A percentile compares a stretch with the other conserved stretches of the same genome.
phyloP scores from a whole-genome alignment of 2,797 vertebrate genomes.

The Podargus strigoides region DNA sequence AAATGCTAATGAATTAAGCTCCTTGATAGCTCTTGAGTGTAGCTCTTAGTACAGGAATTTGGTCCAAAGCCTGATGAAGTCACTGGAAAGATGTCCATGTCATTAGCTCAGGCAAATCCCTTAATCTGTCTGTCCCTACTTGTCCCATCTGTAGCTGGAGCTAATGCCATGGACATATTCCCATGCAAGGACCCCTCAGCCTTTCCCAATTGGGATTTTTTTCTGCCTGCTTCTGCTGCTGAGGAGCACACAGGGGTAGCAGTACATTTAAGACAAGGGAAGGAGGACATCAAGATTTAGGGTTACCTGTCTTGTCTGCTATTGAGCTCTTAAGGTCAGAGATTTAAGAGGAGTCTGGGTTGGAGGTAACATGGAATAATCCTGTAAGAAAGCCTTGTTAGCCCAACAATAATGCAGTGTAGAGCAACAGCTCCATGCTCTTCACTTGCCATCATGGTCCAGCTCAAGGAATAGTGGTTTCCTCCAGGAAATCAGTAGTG shows the following conservation, averaged over 20 bases:
- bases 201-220: neutral
- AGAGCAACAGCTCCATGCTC: neutral
- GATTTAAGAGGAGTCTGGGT: neutral
- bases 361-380: neutral
- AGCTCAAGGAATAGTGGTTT: neutral
- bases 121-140: neutral
- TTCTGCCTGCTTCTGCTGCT: neutral
- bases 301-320: neutral
- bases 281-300: neutral
- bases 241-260: neutral
- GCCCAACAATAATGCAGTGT: fast-evolving
- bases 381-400: neutral
- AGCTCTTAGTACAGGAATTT: neutral
- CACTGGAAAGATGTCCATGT: neutral
- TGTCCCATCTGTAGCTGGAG: neutral
- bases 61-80: neutral
- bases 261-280: neutral
- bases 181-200: neutral
- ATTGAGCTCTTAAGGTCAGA: neutral
- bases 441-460: fast-evolving
- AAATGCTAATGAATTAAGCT: constrained; percentile 40
- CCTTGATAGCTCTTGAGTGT: neutral
- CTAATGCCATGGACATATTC: neutral
- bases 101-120: neutral
- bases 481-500: neutral